Base-by-base conservation (phyloP, 2,797 vertebrate genomes). In the Chromobotia macracanthus region DNA sequence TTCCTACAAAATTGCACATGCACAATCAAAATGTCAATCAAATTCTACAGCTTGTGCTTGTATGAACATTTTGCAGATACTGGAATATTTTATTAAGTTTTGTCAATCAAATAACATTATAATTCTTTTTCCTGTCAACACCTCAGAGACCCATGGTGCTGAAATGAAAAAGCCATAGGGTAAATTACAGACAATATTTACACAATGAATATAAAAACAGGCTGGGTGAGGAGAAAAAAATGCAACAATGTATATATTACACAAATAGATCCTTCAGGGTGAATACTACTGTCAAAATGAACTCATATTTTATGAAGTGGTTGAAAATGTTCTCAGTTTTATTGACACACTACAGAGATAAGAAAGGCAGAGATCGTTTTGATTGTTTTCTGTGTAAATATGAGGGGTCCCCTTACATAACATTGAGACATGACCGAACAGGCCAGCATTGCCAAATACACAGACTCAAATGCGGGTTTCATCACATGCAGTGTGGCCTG, bases 381-480 rank as follows among this genome's bases (percentile, higher is more conserved):
- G 31, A 11, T 51, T 78, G 67, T 78, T 70, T 78, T 72, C 67
- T 65, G 68, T 55, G 68, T 72, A 79, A 65, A 79, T 71, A 72
- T 72, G 58, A 55, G 58, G 68, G 77, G 60, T 65, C 23, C 35
- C 68, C 1, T 48, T 7, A 28, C 61, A 75, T 58, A 69, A 72
- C 15, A 72, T 19, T 51, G 56, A 58, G 41, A 68, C 72, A 70
- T 61, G 66, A 84, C 75, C 61, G 51, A 64, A 75, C 69, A 78
- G 72, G 75, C 71, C 28, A 25, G 13, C 12, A 35, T 8, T 79
- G 67, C 12, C 56, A 48, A 19, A 77, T 58, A 21, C 78, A 66
- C 16, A 48, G 2, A 15, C 53, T 51, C 72, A 79, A 81, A 72
- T 68, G 44, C 21, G 9, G 46, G 16, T 70, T 74, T 48, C 35